phyloP scores from a whole-genome alignment of 2,888 invertebrate species.

The Imbricaverruca yamaguchii region DNA sequence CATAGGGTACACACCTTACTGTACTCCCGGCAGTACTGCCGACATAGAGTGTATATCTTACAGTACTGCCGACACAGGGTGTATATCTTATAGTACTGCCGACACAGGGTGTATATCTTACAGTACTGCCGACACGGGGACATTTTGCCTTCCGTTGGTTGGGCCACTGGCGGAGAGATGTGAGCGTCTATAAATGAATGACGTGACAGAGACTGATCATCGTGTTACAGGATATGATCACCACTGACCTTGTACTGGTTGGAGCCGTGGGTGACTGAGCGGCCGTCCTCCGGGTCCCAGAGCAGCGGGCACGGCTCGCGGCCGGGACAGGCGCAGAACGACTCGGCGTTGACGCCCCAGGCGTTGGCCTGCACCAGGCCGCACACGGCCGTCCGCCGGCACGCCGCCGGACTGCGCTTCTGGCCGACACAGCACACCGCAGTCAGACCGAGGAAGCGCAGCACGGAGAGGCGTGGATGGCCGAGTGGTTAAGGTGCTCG shows the following conservation, averaged over 20 bases:
- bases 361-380: conserved; percentile 35
- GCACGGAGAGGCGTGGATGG: too few relatives aligned
- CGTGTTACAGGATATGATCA: too few relatives aligned
- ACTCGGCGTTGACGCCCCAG: conserved; percentile 32
- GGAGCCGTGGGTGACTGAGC: conserved; percentile 34
- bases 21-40: too few relatives aligned
- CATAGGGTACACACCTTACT: too few relatives aligned
- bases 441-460: too few relatives aligned
- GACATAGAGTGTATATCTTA: too few relatives aligned
- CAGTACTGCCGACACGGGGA: not conserved
- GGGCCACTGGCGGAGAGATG: too few relatives aligned
- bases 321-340: conserved; percentile 33
- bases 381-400: conserved; percentile 32
- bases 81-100: too few relatives aligned
- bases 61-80: too few relatives aligned
- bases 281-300: conserved; percentile 35
- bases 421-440: conserved; percentile 31
- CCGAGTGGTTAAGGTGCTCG: too few relatives aligned
- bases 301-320: conserved; percentile 31
- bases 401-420: conserved; percentile 29
- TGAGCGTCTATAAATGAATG: not conserved
- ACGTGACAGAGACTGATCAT: not conserved
- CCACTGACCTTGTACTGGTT: conserved; percentile 28
- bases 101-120: too few relatives aligned
- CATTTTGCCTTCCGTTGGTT: not conserved